Evolutionary conservation across 2,888 invertebrate species (phyloP).

Genomic region (Hydrotaea cyrtoneurina): DNA sequence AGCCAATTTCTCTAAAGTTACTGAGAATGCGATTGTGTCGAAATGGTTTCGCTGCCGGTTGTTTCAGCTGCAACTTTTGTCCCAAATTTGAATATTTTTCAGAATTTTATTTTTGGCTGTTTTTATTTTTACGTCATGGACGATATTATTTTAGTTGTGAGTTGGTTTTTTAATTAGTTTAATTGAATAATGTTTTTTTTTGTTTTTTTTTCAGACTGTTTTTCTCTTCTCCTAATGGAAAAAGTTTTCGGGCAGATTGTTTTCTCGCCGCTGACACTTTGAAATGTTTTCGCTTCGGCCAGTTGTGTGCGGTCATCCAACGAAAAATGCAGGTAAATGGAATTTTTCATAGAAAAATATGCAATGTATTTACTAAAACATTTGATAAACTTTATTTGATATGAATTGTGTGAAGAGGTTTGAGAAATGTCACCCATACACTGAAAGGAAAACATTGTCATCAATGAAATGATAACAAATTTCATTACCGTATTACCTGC

Average conservation of each 20-base stretch:
- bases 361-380: too few species aligned
- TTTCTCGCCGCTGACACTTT: neutral
- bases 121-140: neutral
- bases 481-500: too few species aligned
- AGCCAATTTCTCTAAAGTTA: conserved; percentile 7
- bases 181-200: conserved; percentile 16
- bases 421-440: too few species aligned
- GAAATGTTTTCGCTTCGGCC: neutral
- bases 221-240: neutral
- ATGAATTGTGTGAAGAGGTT: neutral
- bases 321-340: conserved; percentile 9
- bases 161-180: neutral
- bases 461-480: too few species aligned
- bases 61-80: neutral
- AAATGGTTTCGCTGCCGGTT: neutral
- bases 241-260: neutral
- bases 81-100: neutral
- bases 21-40: neutral
- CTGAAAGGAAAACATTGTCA: too few species aligned
- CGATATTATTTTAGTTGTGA: neutral
- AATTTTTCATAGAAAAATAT: neutral
- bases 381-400: too few species aligned
- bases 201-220: neutral
- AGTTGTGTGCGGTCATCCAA: neutral
- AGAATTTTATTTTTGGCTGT: neutral